A percentile compares a stretch with the other conserved stretches of the same genome.
Conservation (phyloP, 2,113 vertebrate species). For the Microcebus murinus region DNA sequence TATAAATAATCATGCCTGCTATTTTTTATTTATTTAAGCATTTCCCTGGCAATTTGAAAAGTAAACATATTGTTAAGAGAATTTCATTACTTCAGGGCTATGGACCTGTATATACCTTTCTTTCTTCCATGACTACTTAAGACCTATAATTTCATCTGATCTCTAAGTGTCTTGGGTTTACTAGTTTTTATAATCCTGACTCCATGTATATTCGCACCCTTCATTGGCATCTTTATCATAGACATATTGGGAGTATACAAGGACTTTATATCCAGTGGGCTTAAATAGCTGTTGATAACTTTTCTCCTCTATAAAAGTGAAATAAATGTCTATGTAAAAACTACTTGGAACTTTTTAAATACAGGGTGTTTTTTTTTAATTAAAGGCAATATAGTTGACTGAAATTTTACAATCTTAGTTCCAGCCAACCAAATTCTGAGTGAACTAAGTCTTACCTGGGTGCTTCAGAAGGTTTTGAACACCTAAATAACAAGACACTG, state of each 20-base stretch:
- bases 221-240: background rate
- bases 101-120: background rate
- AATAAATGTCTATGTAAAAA: background rate
- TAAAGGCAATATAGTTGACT: background rate
- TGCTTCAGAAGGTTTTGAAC: background rate
- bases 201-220: background rate
- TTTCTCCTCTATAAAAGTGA: background rate
- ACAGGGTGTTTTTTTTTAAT: background rate
- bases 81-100: background rate
- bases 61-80: background rate
- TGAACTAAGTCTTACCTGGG: background rate
- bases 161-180: background rate
- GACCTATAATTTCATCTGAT: background rate
- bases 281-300: background rate
- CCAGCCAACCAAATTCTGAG: background rate
- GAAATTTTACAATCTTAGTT: background rate
- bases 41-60: background rate
- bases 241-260: fast-evolving
- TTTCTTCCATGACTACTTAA: background rate
- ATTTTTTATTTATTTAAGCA: background rate
- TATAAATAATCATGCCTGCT: background rate
- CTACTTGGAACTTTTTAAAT: background rate
- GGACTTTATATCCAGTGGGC: background rate
- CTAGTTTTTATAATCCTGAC: background rate
- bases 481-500: background rate